phyloP scores from a whole-genome alignment of 2,113 vertebrate genomes.

The Erythrocercus mccallii region DNA sequence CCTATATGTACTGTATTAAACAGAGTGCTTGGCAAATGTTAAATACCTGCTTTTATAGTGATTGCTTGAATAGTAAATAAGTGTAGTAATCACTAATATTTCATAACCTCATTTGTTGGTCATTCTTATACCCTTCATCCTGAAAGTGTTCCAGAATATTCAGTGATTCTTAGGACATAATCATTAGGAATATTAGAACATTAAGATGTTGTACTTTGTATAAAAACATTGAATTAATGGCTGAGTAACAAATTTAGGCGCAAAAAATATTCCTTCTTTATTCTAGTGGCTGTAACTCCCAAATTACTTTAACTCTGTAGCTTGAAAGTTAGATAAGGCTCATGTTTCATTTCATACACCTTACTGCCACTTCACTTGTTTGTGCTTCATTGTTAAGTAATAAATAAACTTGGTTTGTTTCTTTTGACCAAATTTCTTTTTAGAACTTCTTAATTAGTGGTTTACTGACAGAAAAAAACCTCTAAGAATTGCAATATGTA shows the following conservation, averaged over 20 bases:
- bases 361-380: background rate
- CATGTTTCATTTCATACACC: background rate
- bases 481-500: background rate
- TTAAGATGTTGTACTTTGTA: background rate
- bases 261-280: background rate
- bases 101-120: background rate
- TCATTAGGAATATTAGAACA: background rate
- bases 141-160: background rate
- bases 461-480: background rate
- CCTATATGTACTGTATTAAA: background rate
- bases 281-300: background rate
- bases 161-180: background rate
- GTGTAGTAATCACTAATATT: background rate
- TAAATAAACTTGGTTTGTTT: background rate
- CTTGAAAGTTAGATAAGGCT: background rate
- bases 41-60: background rate
- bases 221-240: background rate
- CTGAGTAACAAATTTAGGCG: background rate
- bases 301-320: background rate
- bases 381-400: background rate
- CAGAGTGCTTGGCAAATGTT: background rate
- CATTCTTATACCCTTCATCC: background rate
- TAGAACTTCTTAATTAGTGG: background rate
- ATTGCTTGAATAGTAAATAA: background rate
- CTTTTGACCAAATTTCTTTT: background rate